A percentile compares a stretch with the other conserved stretches of the same genome.
Conservation (phyloP, 2,888 invertebrate species). For the Digitonthophagus gazella region DNA sequence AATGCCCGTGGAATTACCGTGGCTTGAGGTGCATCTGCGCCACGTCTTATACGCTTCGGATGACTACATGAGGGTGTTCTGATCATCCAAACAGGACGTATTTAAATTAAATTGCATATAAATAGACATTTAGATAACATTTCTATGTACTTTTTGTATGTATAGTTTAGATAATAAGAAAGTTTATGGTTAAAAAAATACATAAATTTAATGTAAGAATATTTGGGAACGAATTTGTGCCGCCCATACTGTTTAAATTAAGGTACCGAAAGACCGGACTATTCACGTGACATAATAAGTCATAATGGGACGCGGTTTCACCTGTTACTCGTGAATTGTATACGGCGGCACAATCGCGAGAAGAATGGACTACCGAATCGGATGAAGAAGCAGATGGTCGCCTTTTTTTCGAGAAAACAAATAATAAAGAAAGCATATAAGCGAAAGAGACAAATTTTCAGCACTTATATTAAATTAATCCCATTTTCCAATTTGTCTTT, state of each 20-base stretch:
- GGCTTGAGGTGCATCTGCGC: background rate
- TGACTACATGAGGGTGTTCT: background rate
- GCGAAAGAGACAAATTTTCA: background rate
- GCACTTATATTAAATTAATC: too few relatives aligned
- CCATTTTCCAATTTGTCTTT: too few relatives aligned
- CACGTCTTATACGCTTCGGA: background rate
- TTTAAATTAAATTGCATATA: too few relatives aligned
- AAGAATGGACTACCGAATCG: background rate
- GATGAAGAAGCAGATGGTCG: background rate
- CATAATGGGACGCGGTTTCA: background rate
- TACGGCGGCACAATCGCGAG: background rate
- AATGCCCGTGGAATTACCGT: background rate
- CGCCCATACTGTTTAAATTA: background rate
- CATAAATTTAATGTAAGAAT: too few relatives aligned
- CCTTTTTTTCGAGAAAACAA: too few relatives aligned
- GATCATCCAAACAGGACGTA: too few relatives aligned
- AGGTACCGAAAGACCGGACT: background rate
- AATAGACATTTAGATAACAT: too few relatives aligned
- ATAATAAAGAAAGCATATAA: too few relatives aligned
- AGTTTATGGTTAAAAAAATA: too few relatives aligned
- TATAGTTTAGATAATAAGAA: too few relatives aligned
- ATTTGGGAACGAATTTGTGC: background rate
- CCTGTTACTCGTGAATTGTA: background rate
- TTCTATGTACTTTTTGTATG: too few relatives aligned
- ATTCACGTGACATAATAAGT: background rate